Base-by-base conservation (phyloP, 2,888 invertebrate genomes). In the Acrobasis repandana region DNA sequence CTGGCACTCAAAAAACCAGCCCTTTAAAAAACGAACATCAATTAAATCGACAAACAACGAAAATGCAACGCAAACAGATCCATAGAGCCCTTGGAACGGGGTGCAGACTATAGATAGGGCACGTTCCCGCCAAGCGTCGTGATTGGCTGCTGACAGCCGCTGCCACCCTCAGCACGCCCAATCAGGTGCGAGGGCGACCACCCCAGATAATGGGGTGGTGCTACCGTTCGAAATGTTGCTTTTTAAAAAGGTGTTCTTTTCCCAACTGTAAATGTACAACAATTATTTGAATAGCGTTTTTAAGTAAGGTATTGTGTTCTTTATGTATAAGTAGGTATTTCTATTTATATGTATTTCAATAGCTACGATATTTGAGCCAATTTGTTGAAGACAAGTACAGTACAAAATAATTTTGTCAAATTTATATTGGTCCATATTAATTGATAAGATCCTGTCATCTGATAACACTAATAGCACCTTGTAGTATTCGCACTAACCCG, bases 61-160 rank as follows among this genome's bases (percentile, higher is more conserved):
- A 87, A 90, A 88, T 81, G 90, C 90, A 84, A 70, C 81, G 87
- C 84, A 90, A 91, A 91, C 91, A 90, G 69, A 82, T 81, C 83
- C 83, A 79, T 82, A 80, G 82, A 76, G 82, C 83, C 83, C 83
- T 84, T 76, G 77, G 82, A 77, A 68, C 73, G 81, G 86, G 86
- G 86, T 80, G 80, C 78, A 68, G 67, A 74, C 74, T 61, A 67
- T 71, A 87, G 90, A 91, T 91, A 90, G 79, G 80, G 88, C 90
- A 89, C 89, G 89, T 82, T 63, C 71, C 65, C 63, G 67, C 65
- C 70, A 68, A 67, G 77, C 73, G 61, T 64, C 64, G 69, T 75
- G 80, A 85, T 87, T 87, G 85, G 86, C 74, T 68, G 75, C 62
- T 67, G 69, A 65, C 67, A 57, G 56, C 63, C 66, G 67, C 68